A percentile compares a stretch with the other conserved stretches of the same genome.
Conservation (phyloP, 2,888 invertebrate genomes). For the Lithosia quadra region DNA sequence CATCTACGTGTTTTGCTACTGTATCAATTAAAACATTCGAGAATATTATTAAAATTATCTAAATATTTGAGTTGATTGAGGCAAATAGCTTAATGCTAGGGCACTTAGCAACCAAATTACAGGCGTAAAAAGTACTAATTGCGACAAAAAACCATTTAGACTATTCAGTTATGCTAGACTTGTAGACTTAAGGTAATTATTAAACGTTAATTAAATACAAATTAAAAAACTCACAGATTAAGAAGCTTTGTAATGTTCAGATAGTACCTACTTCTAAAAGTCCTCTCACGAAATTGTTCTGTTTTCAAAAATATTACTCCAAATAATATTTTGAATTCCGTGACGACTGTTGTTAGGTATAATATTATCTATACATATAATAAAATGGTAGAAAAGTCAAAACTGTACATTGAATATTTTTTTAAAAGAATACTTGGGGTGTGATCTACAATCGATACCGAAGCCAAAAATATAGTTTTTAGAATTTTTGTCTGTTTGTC, state of each 20-base stretch:
- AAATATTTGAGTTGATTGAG: slow-evolving; percentile 41
- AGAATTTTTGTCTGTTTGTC: no score
- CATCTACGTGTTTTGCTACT: background rate
- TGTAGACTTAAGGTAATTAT: slow-evolving; percentile 7
- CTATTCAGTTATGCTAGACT: slow-evolving; percentile 22
- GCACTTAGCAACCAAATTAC: slow-evolving; percentile 34
- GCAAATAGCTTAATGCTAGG: slow-evolving; percentile 50
- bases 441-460: no score
- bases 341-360: background rate
- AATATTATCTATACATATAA: no score
- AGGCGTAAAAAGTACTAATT: slow-evolving; percentile 22
- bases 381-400: no score
- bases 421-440: no score
- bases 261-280: no score
- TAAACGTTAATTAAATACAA: background rate
- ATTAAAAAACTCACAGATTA: background rate
- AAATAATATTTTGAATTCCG: background rate
- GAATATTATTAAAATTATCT: slow-evolving; percentile 24
- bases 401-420: no score
- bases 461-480: no score
- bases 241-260: background rate
- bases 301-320: background rate
- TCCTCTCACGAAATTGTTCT: background rate
- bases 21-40: slow-evolving; percentile 9
- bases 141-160: slow-evolving; percentile 25